These are phyloP conservation scores for Tolypeutes matacus DNA, from an alignment of 2,797 vertebrate species.

Conservation along the genomic window DNA sequence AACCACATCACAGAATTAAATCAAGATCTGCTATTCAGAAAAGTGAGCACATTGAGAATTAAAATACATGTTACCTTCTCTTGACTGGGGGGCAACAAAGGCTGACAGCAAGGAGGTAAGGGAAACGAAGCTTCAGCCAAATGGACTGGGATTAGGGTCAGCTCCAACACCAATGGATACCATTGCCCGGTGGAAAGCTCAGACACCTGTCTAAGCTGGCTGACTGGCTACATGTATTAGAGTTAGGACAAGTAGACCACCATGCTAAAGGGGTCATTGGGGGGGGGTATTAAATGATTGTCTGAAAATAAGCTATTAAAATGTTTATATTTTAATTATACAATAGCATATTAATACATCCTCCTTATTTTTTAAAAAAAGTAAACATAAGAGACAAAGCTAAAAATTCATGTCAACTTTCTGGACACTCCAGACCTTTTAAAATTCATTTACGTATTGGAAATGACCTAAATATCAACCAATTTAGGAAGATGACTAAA, in stretches of 20 bases:
- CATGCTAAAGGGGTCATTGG: background rate
- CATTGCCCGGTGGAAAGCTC: background rate
- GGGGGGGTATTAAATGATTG: background rate
- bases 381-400: background rate
- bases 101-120: background rate
- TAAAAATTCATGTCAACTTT: background rate
- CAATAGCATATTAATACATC: background rate
- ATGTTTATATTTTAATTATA: constrained; percentile 19
- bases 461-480: background rate
- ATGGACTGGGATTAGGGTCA: background rate
- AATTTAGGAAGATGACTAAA: background rate
- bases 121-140: background rate
- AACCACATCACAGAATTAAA: constrained; percentile 2
- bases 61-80: background rate
- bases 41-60: background rate
- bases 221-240: background rate
- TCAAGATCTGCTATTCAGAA: constrained; percentile 28
- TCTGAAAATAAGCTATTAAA: constrained; percentile 30
- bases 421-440: constrained; percentile 4
- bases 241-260: background rate
- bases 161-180: no score
- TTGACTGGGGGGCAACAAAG: background rate
- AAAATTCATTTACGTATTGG: background rate
- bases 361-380: background rate
- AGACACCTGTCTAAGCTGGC: background rate